Evolutionary conservation across 2,113 vertebrate species (phyloP).

Genomic region (Forbesichthys papilliferus): DNA sequence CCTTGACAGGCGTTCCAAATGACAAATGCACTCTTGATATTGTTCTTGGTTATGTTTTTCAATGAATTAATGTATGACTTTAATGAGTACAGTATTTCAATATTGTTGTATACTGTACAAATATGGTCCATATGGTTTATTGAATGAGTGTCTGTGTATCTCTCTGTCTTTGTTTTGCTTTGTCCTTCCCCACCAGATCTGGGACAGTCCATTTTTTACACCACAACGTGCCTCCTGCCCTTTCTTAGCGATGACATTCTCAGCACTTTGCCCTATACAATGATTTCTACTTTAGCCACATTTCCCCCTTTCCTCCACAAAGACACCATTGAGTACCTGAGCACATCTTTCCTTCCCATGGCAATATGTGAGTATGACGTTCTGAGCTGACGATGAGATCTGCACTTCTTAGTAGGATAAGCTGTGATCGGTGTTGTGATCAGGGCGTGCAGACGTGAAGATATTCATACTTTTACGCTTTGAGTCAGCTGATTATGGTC

Average conservation of each 20-base stretch:
- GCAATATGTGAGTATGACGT: slow-evolving; percentile 92
- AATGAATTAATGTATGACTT: background rate
- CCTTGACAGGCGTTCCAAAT: slow-evolving; percentile 21
- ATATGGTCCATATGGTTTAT: slow-evolving; percentile 62
- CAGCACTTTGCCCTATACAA: slow-evolving; percentile 99
- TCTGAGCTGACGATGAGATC: slow-evolving; percentile 3
- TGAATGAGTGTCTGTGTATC: slow-evolving; percentile 74
- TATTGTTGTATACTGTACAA: slow-evolving; percentile 52
- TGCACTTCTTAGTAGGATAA: background rate
- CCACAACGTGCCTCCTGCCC: slow-evolving; percentile 96
- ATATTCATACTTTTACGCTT: background rate
- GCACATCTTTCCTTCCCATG: slow-evolving; percentile 99
- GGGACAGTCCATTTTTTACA: slow-evolving; percentile 99
- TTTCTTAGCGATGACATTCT: slow-evolving; percentile 99
- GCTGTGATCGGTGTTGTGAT: background rate
- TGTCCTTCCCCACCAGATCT: slow-evolving; percentile 84
- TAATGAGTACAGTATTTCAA: slow-evolving; percentile 5
- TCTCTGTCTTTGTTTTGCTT: slow-evolving; percentile 65
- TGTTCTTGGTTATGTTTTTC: slow-evolving; percentile 9
- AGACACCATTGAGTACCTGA: slow-evolving; percentile 99
- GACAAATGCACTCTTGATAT: slow-evolving; percentile 22
- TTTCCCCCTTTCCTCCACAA: slow-evolving; percentile 99
- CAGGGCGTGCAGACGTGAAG: background rate
- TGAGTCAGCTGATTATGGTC: slow-evolving; percentile 1
- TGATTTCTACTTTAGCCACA: slow-evolving; percentile 99